Percentiles rank a stretch among this genome's conserved stretches.
These are phyloP conservation scores for Xenopus borealis DNA, from an alignment of 2,113 vertebrate species.

Conservation along the genomic window DNA sequence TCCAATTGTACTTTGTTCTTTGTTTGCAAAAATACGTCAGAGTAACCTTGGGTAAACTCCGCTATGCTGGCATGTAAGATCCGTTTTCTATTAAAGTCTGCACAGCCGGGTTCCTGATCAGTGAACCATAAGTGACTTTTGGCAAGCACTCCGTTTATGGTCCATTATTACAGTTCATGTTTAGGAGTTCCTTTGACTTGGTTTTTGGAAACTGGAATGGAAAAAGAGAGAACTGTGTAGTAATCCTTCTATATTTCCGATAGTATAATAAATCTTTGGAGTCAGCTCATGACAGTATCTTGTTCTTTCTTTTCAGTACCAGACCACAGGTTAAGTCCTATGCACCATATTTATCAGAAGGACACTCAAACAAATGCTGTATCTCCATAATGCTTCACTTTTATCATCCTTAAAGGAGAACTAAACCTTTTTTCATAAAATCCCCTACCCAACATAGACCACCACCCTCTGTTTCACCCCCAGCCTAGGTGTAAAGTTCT, in stretches of 20 bases:
- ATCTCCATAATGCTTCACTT: no score
- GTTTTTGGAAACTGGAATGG: conserved; percentile 32
- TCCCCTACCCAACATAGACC: no score
- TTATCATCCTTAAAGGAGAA: no score
- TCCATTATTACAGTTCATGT: conserved; percentile 28
- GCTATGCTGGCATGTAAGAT: conserved; percentile 31
- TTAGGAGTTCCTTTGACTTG: conserved; percentile 13
- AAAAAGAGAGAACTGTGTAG: conserved; percentile 22
- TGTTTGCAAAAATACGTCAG: conserved; percentile 28
- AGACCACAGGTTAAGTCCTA: not conserved
- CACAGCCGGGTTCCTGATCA: conserved; percentile 20
- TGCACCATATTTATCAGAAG: not conserved
- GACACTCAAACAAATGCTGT: no score
- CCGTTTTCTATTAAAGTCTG: conserved; percentile 24
- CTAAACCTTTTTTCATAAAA: no score
- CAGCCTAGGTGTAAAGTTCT: no score
- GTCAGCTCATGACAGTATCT: not conserved
- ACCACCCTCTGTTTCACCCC: no score
- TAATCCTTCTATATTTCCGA: not conserved
- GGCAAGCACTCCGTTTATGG: conserved; percentile 15
- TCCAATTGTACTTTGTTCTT: conserved; percentile 31
- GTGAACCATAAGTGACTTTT: conserved; percentile 12
- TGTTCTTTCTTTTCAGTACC: not conserved
- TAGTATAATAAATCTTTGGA: conserved; percentile 2
- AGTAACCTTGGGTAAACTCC: conserved; percentile 35